Evolutionary conservation across 2,113 vertebrate genomes (phyloP).

Genomic region (Mastomys natalensis): DNA sequence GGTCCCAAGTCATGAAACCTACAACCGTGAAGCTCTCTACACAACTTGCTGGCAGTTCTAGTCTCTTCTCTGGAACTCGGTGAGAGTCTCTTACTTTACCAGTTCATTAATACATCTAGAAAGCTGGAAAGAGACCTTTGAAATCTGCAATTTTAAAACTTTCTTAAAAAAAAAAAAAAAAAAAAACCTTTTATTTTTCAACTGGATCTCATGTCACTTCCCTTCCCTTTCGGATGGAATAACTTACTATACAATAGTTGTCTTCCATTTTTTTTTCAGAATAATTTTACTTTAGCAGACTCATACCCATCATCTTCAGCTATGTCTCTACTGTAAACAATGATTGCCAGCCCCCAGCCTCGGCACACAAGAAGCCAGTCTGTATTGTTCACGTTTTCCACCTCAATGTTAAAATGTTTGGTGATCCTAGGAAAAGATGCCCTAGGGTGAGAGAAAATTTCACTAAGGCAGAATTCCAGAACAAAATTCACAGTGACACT

Average conservation of each 20-base stretch:
- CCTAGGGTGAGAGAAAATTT: neutral
- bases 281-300: neutral
- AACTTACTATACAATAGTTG: neutral
- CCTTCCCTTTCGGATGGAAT: too few relatives aligned
- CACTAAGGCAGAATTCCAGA: slow-evolving; percentile 20
- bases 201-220: too few relatives aligned
- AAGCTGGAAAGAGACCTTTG: too few relatives aligned
- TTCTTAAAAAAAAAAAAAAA: neutral
- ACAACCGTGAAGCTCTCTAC: too few relatives aligned
- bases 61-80: neutral
- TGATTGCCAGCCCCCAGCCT: neutral
- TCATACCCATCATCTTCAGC: neutral
- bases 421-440: neutral
- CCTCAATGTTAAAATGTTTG: neutral
- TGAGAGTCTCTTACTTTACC: neutral
- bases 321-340: neutral
- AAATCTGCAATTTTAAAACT: neutral
- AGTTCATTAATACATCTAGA: neutral
- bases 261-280: too few relatives aligned
- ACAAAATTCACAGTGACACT: neutral
- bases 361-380: neutral
- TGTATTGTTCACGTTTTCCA: neutral
- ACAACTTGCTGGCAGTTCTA: neutral
- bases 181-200: too few relatives aligned
- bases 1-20: neutral